Evolutionary conservation across 2,113 vertebrate genomes (phyloP).

Genomic region (Rhegmatorhina hoffmannsi): DNA sequence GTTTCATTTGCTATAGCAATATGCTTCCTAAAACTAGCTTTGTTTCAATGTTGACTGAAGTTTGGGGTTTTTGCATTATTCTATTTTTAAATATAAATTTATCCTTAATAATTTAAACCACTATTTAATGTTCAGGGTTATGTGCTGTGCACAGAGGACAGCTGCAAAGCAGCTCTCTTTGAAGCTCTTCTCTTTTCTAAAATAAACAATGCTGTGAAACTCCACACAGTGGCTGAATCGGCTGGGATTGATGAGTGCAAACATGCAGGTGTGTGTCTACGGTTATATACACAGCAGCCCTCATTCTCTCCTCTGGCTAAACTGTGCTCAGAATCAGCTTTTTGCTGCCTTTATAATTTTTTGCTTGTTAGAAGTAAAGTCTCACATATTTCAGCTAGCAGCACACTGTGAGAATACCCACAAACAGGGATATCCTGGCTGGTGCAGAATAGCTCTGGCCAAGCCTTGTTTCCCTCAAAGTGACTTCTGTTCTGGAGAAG

Average conservation of each 20-base stretch:
- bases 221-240: not conserved
- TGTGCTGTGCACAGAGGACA: conserved; percentile 40
- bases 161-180: conserved; percentile 10
- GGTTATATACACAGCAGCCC: not conserved
- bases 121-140: conserved; percentile 19
- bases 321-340: not conserved
- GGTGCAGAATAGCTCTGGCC: not conserved
- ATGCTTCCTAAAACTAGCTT: not conserved
- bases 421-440: not conserved
- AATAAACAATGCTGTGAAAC: conserved; percentile 43
- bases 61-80: not conserved
- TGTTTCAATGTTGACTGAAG: not conserved
- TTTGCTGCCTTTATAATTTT: not conserved
- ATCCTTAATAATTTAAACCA: conserved; percentile 43
- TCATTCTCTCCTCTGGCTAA: not conserved
- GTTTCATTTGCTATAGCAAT: not conserved
- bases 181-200: not conserved
- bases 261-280: accelerated
- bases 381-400: not conserved
- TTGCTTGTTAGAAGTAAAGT: not conserved
- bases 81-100: conserved; percentile 34
- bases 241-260: not conserved
- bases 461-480: not conserved
- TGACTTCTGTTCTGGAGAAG: not conserved
- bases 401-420: not conserved